phyloP scores from a whole-genome alignment of 2,888 invertebrate species.

The Sthenelais limicola region DNA sequence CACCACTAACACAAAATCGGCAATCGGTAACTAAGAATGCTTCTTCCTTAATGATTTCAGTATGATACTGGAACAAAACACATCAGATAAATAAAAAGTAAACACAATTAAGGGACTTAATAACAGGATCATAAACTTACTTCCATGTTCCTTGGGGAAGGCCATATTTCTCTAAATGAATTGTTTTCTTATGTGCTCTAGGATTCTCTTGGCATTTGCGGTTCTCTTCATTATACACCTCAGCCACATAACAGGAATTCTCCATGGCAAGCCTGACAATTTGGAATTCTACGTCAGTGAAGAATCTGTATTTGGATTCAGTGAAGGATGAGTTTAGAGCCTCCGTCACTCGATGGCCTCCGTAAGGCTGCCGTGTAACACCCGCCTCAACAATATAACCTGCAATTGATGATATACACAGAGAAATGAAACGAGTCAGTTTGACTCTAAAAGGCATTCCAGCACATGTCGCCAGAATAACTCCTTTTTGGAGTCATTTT shows the following conservation, averaged over 20 bases:
- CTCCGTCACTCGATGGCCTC: slow-evolving; percentile 74
- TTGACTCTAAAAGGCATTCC: background rate
- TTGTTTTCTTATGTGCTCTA: slow-evolving; percentile 58
- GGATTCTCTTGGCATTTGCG: slow-evolving; percentile 69
- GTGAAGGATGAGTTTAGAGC: slow-evolving; percentile 72
- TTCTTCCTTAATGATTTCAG: too few relatives aligned
- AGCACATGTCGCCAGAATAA: too few relatives aligned
- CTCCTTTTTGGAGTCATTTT: too few relatives aligned
- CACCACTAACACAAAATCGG: too few relatives aligned
- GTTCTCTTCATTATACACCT: slow-evolving; percentile 72
- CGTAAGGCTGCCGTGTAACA: slow-evolving; percentile 75
- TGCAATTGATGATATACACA: slow-evolving; percentile 48
- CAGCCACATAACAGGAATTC: slow-evolving; percentile 74
- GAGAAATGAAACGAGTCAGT: background rate
- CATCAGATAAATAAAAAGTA: background rate
- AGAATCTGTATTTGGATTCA: slow-evolving; percentile 71
- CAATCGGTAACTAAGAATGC: too few relatives aligned
- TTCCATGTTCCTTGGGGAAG: slow-evolving; percentile 64
- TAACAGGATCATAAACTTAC: slow-evolving; percentile 53
- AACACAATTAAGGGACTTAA: background rate
- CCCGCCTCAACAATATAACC: slow-evolving; percentile 73
- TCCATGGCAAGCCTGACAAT: slow-evolving; percentile 74
- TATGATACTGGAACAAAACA: background rate
- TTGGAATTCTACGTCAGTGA: slow-evolving; percentile 73
- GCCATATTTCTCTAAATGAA: slow-evolving; percentile 60